Evolutionary conservation across 2,113 vertebrate species (phyloP).

Genomic region (Synodontis membranacea): DNA sequence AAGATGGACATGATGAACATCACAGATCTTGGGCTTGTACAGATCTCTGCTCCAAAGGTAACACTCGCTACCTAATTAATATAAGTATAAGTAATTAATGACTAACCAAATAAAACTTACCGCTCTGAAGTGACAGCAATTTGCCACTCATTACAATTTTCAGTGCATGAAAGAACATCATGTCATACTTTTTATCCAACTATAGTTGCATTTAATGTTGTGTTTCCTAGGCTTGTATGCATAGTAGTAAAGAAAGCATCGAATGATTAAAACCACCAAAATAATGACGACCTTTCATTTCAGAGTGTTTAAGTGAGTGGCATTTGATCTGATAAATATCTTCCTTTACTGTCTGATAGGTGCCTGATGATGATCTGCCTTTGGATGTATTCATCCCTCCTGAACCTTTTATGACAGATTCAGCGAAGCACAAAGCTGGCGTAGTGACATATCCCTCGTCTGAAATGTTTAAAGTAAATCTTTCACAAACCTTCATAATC

Average conservation of each 20-base stretch:
- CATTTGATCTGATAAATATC: background rate
- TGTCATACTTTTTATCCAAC: background rate
- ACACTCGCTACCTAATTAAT: too few species aligned
- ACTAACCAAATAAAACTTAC: background rate
- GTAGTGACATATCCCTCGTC: slow-evolving; percentile 55
- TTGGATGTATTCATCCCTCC: slow-evolving; percentile 54
- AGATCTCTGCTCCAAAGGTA: slow-evolving; percentile 8
- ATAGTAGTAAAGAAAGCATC: background rate
- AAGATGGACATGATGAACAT: slow-evolving; percentile 10
- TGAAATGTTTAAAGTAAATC: slow-evolving; percentile 56
- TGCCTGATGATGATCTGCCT: background rate
- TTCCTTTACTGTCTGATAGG: slow-evolving; percentile 6
- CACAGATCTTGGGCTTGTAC: background rate
- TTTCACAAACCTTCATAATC: background rate
- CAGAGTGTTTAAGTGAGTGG: background rate
- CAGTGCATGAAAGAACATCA: background rate
- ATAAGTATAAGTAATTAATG: background rate
- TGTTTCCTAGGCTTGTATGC: background rate
- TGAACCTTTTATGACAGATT: slow-evolving; percentile 21
- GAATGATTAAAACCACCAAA: slow-evolving; percentile 37
- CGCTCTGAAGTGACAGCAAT: background rate
- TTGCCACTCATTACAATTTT: background rate
- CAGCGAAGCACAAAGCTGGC: slow-evolving; percentile 32
- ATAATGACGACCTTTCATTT: slow-evolving; percentile 33
- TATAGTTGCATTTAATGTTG: background rate